phyloP scores from a whole-genome alignment of 2,888 invertebrate species.

The Adineta ricciae region DNA sequence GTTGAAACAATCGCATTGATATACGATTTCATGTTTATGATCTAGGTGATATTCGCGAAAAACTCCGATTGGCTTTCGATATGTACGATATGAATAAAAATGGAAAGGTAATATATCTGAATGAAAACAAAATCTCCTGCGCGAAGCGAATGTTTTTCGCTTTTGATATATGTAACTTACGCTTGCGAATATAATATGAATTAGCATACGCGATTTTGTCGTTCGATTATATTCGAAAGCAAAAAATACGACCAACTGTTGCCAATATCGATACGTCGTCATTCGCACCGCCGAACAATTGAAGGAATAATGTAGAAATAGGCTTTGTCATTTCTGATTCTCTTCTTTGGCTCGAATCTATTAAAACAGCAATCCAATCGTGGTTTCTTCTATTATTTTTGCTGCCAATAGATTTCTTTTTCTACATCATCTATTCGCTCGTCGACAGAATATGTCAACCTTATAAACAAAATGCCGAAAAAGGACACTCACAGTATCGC shows the following conservation, averaged over 20 bases:
- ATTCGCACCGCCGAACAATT: background rate
- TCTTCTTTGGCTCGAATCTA: background rate
- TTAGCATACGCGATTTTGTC: background rate
- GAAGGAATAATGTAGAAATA: background rate
- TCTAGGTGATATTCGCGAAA: background rate
- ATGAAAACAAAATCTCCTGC: background rate
- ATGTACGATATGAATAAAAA: constrained; percentile 30
- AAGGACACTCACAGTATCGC: background rate
- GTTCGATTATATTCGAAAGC: background rate
- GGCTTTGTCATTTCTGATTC: background rate
- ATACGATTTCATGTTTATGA: background rate
- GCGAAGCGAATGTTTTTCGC: background rate
- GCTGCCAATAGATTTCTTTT: background rate
- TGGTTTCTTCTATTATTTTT: background rate
- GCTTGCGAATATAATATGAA: background rate
- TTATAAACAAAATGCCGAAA: background rate
- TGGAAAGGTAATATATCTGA: background rate
- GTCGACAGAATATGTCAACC: background rate
- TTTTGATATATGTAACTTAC: background rate
- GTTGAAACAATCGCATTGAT: background rate
- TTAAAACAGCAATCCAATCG: background rate
- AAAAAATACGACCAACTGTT: background rate
- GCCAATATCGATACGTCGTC: background rate
- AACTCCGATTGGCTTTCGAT: constrained; percentile 24
- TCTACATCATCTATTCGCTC: background rate